Conservation (phyloP, 2,797 vertebrate genomes). For the Xerus rutilus region DNA sequence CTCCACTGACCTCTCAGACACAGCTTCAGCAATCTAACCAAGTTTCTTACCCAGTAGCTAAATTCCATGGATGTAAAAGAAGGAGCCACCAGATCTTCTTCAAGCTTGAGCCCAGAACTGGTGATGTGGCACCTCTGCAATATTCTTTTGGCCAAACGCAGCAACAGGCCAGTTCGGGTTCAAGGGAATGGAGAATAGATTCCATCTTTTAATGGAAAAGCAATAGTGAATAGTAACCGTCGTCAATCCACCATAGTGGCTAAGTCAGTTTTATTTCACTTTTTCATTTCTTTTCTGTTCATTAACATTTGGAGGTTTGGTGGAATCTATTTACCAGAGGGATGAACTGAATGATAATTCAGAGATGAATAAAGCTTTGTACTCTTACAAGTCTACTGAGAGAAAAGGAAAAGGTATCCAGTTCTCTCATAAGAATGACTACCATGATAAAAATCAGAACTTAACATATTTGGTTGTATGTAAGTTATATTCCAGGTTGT, state of each 20-base stretch:
- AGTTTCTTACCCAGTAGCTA: background rate
- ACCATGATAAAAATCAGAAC: background rate
- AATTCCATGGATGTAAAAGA: background rate
- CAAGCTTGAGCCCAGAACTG: background rate
- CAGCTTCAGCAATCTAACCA: background rate
- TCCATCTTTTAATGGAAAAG: background rate
- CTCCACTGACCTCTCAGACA: background rate
- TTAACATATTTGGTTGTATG: background rate
- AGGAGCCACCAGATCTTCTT: background rate
- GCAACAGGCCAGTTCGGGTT: background rate
- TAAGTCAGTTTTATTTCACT: background rate
- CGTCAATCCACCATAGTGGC: background rate
- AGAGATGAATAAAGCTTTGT: background rate
- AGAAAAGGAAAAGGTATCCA: background rate
- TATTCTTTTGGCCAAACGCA: too few species aligned
- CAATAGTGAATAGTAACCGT: background rate
- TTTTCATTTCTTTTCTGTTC: slow-evolving; percentile 22
- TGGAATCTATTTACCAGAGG: background rate
- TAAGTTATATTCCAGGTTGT: background rate
- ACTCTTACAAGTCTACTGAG: background rate
- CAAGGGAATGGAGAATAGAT: background rate
- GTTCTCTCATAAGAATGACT: background rate
- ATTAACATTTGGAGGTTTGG: background rate
- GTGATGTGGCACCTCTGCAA: background rate
- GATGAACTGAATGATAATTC: background rate